Evolutionary conservation across 2,888 invertebrate species (phyloP).

Genomic region (Axea sp.): DNA sequence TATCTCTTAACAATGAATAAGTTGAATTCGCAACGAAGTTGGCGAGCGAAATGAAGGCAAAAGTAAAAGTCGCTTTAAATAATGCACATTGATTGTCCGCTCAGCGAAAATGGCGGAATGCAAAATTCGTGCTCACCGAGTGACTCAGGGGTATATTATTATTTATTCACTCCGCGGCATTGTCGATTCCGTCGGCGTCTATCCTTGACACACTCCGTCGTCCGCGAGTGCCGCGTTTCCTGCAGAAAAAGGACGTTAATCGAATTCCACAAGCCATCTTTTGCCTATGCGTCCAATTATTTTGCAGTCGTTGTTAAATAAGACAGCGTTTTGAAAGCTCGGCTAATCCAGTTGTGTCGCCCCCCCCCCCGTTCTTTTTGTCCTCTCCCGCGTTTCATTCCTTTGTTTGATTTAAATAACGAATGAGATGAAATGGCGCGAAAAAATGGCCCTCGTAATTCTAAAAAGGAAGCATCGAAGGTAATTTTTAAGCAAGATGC

Average conservation of each 20-base stretch:
- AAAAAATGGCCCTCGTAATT: no score
- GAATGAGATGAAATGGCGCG: background rate
- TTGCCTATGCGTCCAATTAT: slow-evolving; percentile 46
- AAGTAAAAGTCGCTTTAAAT: slow-evolving; percentile 53
- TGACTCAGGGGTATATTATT: slow-evolving; percentile 45
- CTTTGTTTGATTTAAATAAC: no score
- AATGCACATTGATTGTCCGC: slow-evolving; percentile 48
- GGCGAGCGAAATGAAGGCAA: slow-evolving; percentile 32
- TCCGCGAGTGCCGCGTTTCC: slow-evolving; percentile 43
- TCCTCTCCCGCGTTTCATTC: no score
- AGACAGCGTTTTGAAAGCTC: slow-evolving; percentile 24
- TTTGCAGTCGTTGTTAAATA: slow-evolving; percentile 16
- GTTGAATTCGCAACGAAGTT: slow-evolving; percentile 24
- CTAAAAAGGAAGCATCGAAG: no score
- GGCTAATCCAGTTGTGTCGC: slow-evolving; percentile 27
- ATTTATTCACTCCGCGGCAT: slow-evolving; percentile 46
- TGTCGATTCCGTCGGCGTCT: slow-evolving; percentile 54
- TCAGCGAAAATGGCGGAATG: slow-evolving; percentile 37
- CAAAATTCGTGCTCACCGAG: slow-evolving; percentile 40
- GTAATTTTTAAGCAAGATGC: no score
- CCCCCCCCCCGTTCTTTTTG: no score
- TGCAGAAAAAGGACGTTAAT: slow-evolving; percentile 57
- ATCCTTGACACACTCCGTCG: slow-evolving; percentile 59
- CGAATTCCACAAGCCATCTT: slow-evolving; percentile 50
- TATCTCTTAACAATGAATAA: slow-evolving; percentile 42